Evolutionary conservation across 2,888 invertebrate genomes (phyloP).

Genomic region (Sisyra nigra): DNA sequence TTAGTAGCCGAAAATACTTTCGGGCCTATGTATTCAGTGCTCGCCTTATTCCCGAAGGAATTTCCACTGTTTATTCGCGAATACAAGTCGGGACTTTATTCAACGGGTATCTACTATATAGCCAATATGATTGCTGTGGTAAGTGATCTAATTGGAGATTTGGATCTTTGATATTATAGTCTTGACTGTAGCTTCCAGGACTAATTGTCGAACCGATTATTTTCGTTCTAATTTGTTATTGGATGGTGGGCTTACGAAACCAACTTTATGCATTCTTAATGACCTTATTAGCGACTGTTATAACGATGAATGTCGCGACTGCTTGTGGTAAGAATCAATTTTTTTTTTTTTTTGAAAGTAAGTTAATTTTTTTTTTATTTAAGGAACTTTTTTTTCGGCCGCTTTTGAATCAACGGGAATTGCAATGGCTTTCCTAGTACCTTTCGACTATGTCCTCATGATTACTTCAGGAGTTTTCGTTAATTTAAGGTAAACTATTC

Average conservation of each 20-base stretch:
- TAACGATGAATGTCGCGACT: constrained; percentile 75
- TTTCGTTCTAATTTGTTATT: constrained; percentile 71
- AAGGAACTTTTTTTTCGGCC: constrained; percentile 72
- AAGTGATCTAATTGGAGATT: no score
- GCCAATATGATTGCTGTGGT: constrained; percentile 71
- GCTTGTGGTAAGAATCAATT: constrained; percentile 50
- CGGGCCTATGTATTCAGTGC: constrained; percentile 77
- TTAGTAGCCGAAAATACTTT: constrained; percentile 84
- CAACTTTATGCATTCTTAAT: constrained; percentile 51
- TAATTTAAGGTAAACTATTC: constrained; percentile 31
- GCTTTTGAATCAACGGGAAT: constrained; percentile 64
- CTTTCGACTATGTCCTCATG: constrained; percentile 75
- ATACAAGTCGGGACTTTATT: constrained; percentile 66
- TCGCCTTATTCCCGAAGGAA: constrained; percentile 67
- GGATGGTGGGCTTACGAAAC: constrained; percentile 63
- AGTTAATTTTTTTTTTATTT: constrained; percentile 13
- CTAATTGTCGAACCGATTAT: constrained; percentile 67
- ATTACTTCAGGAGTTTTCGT: constrained; percentile 75
- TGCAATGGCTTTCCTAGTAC: constrained; percentile 71
- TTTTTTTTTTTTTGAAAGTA: constrained; percentile 1
- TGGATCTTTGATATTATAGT: no score
- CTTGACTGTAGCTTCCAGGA: constrained; percentile 54
- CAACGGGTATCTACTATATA: constrained; percentile 62
- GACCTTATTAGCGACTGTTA: constrained; percentile 49
- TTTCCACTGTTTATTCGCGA: constrained; percentile 71